A percentile compares a stretch with the other conserved stretches of the same genome.
phyloP scores from a whole-genome alignment of 2,797 vertebrate species.

The Staurois parvus region DNA sequence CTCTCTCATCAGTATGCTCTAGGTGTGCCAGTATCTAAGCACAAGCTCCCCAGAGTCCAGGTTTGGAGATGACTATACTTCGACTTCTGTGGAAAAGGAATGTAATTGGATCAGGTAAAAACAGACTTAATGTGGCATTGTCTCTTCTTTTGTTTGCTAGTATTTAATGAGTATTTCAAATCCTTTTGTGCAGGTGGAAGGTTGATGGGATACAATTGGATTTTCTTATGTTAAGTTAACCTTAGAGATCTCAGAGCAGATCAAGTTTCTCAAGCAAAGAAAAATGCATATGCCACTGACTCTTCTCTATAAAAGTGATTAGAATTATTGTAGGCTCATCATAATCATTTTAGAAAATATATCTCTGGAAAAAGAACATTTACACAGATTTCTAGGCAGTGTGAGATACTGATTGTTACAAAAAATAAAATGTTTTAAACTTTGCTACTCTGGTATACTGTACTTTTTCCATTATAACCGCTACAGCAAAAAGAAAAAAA shows the following conservation, averaged over 20 bases:
- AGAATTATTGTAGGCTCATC: not conserved
- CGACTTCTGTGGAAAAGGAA: constrained; percentile 51
- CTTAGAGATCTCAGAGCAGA: constrained; percentile 29
- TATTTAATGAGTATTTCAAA: constrained; percentile 60
- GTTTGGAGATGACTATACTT: constrained; percentile 56
- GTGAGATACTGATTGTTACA: not conserved
- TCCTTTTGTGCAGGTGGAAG: constrained; percentile 36
- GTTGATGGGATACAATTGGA: constrained; percentile 49
- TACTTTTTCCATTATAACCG: not conserved
- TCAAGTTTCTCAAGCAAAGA: constrained; percentile 13
- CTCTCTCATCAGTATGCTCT: constrained; percentile 52
- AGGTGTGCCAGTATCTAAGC: constrained; percentile 40
- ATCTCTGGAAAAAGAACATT: not conserved
- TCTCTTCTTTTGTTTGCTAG: constrained; percentile 56
- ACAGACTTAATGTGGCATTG: constrained; percentile 37
- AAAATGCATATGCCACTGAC: not conserved
- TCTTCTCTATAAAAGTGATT: not conserved
- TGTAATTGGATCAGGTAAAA: constrained; percentile 55
- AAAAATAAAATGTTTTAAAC: not conserved
- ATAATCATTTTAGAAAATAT: not conserved
- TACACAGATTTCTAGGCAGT: not conserved
- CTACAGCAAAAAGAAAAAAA: not conserved
- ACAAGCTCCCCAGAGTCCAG: constrained; percentile 29
- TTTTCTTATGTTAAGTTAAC: constrained; percentile 51
- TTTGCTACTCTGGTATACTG: not conserved